These are phyloP conservation scores for Argya squamiceps DNA, from an alignment of 2,797 vertebrate species.

Conservation along the genomic window DNA sequence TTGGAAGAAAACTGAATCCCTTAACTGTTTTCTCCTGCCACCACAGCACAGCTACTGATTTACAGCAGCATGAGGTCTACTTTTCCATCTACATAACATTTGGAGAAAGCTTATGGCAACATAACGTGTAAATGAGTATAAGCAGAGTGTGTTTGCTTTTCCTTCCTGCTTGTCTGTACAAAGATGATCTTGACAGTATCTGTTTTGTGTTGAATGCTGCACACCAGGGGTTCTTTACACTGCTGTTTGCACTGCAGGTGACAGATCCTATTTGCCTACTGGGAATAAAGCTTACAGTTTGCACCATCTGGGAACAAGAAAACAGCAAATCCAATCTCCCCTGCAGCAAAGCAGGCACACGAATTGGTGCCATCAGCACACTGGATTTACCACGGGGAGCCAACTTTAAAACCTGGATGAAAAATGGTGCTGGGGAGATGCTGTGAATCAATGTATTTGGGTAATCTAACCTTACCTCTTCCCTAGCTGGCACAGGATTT, in stretches of 20 bases:
- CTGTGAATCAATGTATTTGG: not conserved
- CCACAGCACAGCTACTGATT: slow-evolving; percentile 65
- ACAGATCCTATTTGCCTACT: slow-evolving; percentile 1
- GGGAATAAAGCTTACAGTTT: not conserved
- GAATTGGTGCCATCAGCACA: not conserved
- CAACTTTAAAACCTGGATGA: not conserved
- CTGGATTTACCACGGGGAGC: not conserved
- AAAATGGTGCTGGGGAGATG: not conserved
- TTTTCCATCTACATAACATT: slow-evolving; percentile 73
- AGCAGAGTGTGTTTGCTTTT: slow-evolving; percentile 65
- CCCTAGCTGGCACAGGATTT: not conserved
- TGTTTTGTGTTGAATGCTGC: slow-evolving; percentile 19
- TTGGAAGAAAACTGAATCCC: slow-evolving; percentile 71
- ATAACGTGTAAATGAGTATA: slow-evolving; percentile 57
- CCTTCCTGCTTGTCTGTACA: slow-evolving; percentile 22
- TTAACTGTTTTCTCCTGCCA: slow-evolving; percentile 68
- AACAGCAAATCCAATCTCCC: not conserved
- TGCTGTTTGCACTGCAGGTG: slow-evolving; percentile 11
- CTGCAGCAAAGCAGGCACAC: not conserved
- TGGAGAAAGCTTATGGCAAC: slow-evolving; percentile 63
- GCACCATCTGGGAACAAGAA: not conserved
- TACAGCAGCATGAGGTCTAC: slow-evolving; percentile 60
- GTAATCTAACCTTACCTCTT: not conserved
- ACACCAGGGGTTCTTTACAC: not conserved
- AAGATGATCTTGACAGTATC: slow-evolving; percentile 22